A percentile compares a stretch with the other conserved stretches of the same genome.
These are phyloP conservation scores for Tetranychus truncatus DNA, from an alignment of 2,888 invertebrate genomes.

Conservation along the genomic window DNA sequence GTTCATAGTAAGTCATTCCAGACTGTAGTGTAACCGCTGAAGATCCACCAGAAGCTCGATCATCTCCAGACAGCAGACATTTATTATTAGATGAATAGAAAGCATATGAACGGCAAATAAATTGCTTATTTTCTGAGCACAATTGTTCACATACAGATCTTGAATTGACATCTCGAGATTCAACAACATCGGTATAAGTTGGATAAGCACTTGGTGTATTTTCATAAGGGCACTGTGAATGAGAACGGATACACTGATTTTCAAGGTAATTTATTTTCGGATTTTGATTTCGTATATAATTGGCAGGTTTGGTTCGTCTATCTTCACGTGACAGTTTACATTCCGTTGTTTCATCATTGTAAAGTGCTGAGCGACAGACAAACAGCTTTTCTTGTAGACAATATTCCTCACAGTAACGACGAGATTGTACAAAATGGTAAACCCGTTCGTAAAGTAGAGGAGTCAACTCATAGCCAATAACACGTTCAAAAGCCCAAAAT, in stretches of 20 bases:
- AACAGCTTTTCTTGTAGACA: slow-evolving; percentile 36
- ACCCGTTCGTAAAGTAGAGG: slow-evolving; percentile 36
- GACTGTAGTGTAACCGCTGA: slow-evolving; percentile 24
- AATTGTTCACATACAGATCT: slow-evolving; percentile 32
- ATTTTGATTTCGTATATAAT: slow-evolving; percentile 24
- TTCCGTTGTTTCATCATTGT: slow-evolving; percentile 36
- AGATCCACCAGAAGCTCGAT: slow-evolving; percentile 24
- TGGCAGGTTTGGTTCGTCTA: slow-evolving; percentile 29
- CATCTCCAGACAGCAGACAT: slow-evolving; percentile 34
- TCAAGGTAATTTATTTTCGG: slow-evolving; percentile 38
- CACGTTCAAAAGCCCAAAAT: slow-evolving; percentile 39
- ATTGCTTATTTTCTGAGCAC: slow-evolving; percentile 33
- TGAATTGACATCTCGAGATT: slow-evolving; percentile 30
- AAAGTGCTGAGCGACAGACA: slow-evolving; percentile 38
- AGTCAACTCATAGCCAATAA: slow-evolving; percentile 36
- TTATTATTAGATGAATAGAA: slow-evolving; percentile 34
- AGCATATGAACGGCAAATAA: slow-evolving; percentile 34
- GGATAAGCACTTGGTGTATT: slow-evolving; percentile 26
- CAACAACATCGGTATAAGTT: slow-evolving; percentile 28
- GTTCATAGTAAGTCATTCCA: slow-evolving; percentile 27
- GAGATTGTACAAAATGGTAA: slow-evolving; percentile 34
- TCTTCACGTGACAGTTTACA: slow-evolving; percentile 38
- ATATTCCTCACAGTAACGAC: slow-evolving; percentile 39
- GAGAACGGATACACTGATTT: slow-evolving; percentile 37
- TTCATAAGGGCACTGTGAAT: slow-evolving; percentile 25